Evolutionary conservation across 2,888 invertebrate species (phyloP).

Genomic region (Bombylius major): DNA sequence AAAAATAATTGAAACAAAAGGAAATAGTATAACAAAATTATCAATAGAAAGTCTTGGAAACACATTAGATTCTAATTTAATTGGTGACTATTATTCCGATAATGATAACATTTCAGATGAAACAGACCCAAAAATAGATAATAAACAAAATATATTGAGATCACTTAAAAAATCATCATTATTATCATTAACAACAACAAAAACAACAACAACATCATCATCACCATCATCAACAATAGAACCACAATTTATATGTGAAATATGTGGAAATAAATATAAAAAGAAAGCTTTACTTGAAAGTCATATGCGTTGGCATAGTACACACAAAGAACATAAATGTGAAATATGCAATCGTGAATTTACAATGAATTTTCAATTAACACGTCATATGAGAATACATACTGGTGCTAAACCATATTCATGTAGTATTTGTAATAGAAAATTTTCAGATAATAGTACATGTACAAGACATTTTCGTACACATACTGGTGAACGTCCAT

Average conservation of each 20-base stretch:
- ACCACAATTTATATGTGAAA: not conserved
- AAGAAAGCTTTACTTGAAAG: not conserved
- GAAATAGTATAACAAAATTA: not conserved
- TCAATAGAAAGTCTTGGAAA: too few relatives aligned
- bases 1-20: not conserved
- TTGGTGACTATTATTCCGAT: too few relatives aligned
- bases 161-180: not conserved
- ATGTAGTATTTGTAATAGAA: not conserved
- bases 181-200: too few relatives aligned
- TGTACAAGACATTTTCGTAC: not conserved
- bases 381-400: not conserved
- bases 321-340: not conserved
- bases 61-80: not conserved
- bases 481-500: not conserved
- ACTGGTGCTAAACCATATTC: not conserved
- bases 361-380: not conserved
- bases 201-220: too few relatives aligned
- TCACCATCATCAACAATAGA: too few relatives aligned
- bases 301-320: not conserved
- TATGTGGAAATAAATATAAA: slow-evolving; percentile 1
- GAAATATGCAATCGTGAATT: not conserved
- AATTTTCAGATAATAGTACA: not conserved
- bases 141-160: not conserved
- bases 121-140: not conserved
- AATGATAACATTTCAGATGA: too few relatives aligned